Evolutionary conservation across 2,113 vertebrate species (phyloP), one percentile per base, ranked within the genome.

Genomic region (Misgurnus anguillicaudatus): DNA sequence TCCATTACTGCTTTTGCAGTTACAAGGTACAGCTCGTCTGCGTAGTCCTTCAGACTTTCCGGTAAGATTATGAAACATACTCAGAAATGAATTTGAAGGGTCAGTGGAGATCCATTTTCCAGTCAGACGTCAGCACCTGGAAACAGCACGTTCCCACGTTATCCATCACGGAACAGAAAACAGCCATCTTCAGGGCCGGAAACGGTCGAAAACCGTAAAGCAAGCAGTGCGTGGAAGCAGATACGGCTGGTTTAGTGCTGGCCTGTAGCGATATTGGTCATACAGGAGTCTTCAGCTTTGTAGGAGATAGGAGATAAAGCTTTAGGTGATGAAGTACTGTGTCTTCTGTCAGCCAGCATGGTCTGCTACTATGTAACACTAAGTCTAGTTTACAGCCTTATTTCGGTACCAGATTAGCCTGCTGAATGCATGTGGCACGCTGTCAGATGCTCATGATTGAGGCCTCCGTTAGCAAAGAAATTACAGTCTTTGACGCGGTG

Each of bases 181-280:
- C 17, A 38, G 73, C 73, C 73, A 38, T 13, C 53, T 21, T 74
- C 39, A 36, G 60, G 38, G 63, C 45, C 75, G 65, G 41, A 63
- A 66, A 65, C 45, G 7, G 61, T 55, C n/a, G 16, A 24, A 53
- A 58, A 42, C 57, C 48, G 36, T 11, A 9, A 67, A 67, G 48
- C 62, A 60, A 67, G 55, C 45, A 39, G 69, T 65, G 63, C 42
- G 19, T 79, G 55, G 53, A 79, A 72, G 70, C 38, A 73, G 55
- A 84, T 62, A 57, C n/a, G 47, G 16, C 61, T 13, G 58, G 10
- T 69, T 62, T 48, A 61, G 82, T 39, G 83, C 88, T 78, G 80
- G 82, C 82, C 85, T 82, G 78, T 79, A 80, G 83, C 82, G 84
- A 83, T 86, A 89, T 88, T 88, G 85, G 89, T 85, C 87, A 2